Conservation (phyloP, 2,113 vertebrate species). For the Campylorhamphus procurvoides region DNA sequence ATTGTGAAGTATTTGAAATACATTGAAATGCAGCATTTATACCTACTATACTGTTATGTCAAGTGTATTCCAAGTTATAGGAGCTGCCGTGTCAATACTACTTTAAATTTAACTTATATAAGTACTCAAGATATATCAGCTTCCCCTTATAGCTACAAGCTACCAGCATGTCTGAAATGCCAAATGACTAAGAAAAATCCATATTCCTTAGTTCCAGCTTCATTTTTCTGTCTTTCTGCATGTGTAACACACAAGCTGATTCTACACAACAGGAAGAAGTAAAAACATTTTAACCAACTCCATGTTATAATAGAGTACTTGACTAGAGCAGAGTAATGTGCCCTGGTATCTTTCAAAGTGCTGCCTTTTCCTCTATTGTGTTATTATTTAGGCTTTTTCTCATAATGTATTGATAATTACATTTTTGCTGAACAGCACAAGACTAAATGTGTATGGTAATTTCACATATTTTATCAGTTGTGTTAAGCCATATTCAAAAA, state of each 20-base stretch:
- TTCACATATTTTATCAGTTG: neutral
- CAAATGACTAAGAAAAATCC: neutral
- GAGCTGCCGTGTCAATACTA: neutral
- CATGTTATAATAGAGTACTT: neutral
- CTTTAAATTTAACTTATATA: neutral
- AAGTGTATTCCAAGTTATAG: neutral
- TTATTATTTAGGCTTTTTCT: neutral
- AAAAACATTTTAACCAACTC: neutral
- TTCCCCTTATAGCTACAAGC: neutral
- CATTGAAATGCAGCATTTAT: neutral
- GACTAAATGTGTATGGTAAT: neutral
- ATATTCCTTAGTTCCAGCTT: neutral
- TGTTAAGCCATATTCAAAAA: neutral
- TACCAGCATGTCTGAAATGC: neutral
- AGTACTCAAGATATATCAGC: neutral
- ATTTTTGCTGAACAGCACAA: neutral
- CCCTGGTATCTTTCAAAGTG: neutral
- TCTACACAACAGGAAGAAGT: neutral
- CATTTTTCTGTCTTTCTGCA: neutral
- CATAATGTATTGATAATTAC: too few species aligned
- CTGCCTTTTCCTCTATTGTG: neutral
- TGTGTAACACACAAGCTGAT: neutral
- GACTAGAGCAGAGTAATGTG: too few species aligned
- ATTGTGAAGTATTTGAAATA: neutral
- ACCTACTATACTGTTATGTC: neutral